Percentiles rank a stretch among this genome's conserved stretches.
Conservation (phyloP, 2,888 invertebrate genomes). For the Pachycephus smyrnensis region DNA sequence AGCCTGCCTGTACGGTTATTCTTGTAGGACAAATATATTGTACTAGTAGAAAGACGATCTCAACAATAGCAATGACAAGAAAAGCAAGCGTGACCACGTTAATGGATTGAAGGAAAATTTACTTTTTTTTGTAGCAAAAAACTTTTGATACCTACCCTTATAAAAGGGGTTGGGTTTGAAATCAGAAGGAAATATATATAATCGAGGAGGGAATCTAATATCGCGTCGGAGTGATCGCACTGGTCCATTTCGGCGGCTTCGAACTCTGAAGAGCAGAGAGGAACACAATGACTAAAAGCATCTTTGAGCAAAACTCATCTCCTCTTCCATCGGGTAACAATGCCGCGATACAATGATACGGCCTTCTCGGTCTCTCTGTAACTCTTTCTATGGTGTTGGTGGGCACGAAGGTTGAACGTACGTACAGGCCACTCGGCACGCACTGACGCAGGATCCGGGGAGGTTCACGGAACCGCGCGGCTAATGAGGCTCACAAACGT, state of each 20-base stretch:
- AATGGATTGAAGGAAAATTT: not conserved
- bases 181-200: not conserved
- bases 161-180: not conserved
- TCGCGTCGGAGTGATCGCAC: conserved; percentile 4
- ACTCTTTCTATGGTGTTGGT: not conserved
- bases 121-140: not conserved
- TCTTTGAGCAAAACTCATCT: conserved; percentile 56
- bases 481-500: conserved; percentile 34
- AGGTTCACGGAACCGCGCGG: conserved; percentile 26
- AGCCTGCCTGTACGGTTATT: not conserved
- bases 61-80: not conserved
- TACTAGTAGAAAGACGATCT: not conserved
- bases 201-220: not conserved
- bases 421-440: not conserved
- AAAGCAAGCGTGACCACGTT: not conserved
- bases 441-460: not conserved
- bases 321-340: conserved; percentile 52
- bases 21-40: not conserved
- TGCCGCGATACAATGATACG: conserved; percentile 54
- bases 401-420: not conserved
- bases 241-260: conserved; percentile 31
- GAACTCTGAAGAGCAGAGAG: conserved; percentile 16
- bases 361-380: not conserved
- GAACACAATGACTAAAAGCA: conserved; percentile 48
- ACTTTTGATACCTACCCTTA: not conserved